Percentiles rank a stretch among this genome's conserved stretches.
Conservation (phyloP, 1,140 invertebrate genomes). For the Musca domestica region DNA sequence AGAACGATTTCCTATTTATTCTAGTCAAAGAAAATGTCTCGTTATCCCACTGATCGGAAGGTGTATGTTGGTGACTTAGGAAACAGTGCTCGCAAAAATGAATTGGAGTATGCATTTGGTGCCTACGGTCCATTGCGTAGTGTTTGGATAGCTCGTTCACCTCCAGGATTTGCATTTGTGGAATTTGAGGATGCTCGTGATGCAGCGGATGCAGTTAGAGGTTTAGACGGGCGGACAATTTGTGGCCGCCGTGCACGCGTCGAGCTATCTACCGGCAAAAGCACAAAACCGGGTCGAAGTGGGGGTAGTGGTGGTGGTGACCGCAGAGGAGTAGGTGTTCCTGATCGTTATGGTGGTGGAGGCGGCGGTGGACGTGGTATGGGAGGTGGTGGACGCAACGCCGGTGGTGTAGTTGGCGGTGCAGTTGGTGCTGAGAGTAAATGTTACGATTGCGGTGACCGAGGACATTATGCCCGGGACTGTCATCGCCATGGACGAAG, state of each 20-base stretch:
- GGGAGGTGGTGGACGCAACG: conserved; percentile 69
- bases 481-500: conserved; percentile 24
- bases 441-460: conserved; percentile 34
- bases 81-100: conserved; percentile 83
- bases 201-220: conserved; percentile 85
- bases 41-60: conserved; percentile 85
- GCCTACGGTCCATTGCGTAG: conserved; percentile 91
- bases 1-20: conserved; percentile 5
- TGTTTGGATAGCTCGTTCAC: conserved; percentile 93
- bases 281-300: conserved; percentile 63
- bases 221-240: conserved; percentile 72
- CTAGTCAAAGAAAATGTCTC: conserved; percentile 62
- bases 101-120: conserved; percentile 90
- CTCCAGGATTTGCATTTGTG: conserved; percentile 92
- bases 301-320: conserved; percentile 40
- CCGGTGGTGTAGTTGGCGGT: conserved; percentile 67
- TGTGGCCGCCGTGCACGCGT: conserved; percentile 88
- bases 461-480: conserved; percentile 28
- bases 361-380: conserved; percentile 83
- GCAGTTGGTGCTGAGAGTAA: conserved; percentile 49
- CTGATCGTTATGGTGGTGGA: conserved; percentile 61
- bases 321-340: conserved; percentile 57
- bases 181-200: conserved; percentile 90
- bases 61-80: conserved; percentile 95
- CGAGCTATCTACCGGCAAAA: conserved; percentile 86